Base-by-base conservation (phyloP, 1,140 invertebrate species). In the Drosophila lowei region DNA sequence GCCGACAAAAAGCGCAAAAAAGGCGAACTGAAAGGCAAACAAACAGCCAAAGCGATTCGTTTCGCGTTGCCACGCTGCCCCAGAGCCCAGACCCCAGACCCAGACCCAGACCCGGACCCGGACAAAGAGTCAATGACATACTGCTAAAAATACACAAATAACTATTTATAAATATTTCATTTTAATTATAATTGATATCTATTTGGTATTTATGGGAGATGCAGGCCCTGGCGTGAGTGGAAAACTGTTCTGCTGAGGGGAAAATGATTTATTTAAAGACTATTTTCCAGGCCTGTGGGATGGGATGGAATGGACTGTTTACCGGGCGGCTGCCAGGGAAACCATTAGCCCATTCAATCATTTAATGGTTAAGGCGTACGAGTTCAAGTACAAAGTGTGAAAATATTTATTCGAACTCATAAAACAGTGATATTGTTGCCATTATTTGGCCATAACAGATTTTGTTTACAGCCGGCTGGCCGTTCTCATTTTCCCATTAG, bases 51-150 rank as follows among this genome's bases (percentile, higher is more conserved):
- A 52, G 48, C 58, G 52, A 54, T 66, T 72, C 28, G 68, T 15
- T 60, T 43, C 41, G 25, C 30, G 50, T 42, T 68, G 34, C 65
- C 52, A 56, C 28, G 28, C 1, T 30, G 28, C 7, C 7, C 30
- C 7, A 18, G 18, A 18, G 18, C 18, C 18, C 28, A 30, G 0
- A 38, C 3, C 28, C 11, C 34, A 13, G 3, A 38, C 34, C 11
- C 34, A 5, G 11, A 38, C 34, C 34, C 34, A 1, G 3, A 13
- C 34, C 41, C 34, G 49, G 43, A 34, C 49, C 15, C 66, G 49
- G 34, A 68, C 48, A 57, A 65, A 67, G 75, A 86, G 78, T 76
- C 74, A 79, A 76, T 80, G 71, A 72, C 78, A 60, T 58, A 49
- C 21, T 42, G 50, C 61, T 43, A 50, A 76, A 76, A 48, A 73